Evolutionary conservation across 2,797 vertebrate species (phyloP), one percentile per base, ranked within the genome.

Genomic region (Syngnathus rostellatus): DNA sequence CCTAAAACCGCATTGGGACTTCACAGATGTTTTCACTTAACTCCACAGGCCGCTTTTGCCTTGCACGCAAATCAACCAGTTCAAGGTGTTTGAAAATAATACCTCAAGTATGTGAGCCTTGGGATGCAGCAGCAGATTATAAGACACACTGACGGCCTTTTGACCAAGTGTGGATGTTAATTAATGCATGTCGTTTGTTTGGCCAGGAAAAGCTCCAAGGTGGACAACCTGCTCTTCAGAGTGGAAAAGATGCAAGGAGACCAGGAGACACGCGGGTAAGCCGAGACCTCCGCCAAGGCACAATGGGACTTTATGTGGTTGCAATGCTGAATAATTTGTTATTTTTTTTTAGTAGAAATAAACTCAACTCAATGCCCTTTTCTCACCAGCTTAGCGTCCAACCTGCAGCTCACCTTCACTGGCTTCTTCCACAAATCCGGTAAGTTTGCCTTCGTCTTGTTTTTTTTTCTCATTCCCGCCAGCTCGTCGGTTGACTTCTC

Each of bases 391-490:
- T 83, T 96, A 86, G 90, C 94, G 70, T 94, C 94, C 68, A 95
- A 98, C 78, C 91, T 99, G 63, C 97, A 99, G 84, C 94, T 99
- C 82, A 99, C 94, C 23, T 99, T 99, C 79, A 97, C 94, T 62
- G 97, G 97, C 77, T 99, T 99, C 92, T 99, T 98, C 85, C 94
- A 98, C 81, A 97, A 97, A 93, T 94, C 92, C 70, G 96, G 97
- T 98, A 90, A 65, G 93, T 92, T 71, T 41, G 41, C 50, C 31
- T 3, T 3, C 0, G 3, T 17, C 16, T 2, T 54, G 2, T 23
- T 39, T n/a, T 31, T 31, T 23, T 3, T 1, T 65, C 37, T 5
- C 10, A 0, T 41, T 53, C 23, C 5, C 16, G 11, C 9, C n/a
- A 45, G 40, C 2, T 43, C 9, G 11, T 25, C 9, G 23, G 17